A percentile compares a stretch with the other conserved stretches of the same genome.
Evolutionary conservation across 35 echinoderm and acorn worm genomes (phyloP).

Genomic region (Ptychodera flava): DNA sequence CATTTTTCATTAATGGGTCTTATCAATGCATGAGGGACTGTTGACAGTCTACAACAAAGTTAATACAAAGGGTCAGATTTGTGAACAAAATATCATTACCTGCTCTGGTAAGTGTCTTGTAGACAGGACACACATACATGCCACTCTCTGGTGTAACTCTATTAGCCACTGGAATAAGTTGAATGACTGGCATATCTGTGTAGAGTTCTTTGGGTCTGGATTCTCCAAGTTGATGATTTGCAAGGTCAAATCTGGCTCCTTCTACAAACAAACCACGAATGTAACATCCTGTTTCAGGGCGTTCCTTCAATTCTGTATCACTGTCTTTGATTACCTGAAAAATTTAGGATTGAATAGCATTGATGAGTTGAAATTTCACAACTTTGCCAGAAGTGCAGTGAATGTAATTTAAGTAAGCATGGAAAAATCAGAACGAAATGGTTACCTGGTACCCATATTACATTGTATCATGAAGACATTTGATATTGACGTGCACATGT

Average conservation of each 20-base stretch:
- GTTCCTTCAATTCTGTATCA: conserved; percentile 48
- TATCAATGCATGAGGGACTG: no score
- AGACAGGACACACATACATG: conserved; percentile 88
- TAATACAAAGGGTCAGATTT: no score
- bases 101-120: conserved; percentile 96
- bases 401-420: no score
- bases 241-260: conserved; percentile 66
- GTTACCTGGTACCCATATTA: no score
- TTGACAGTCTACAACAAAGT: no score
- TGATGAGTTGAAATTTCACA: neutral
- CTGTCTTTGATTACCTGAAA: conserved; percentile 70
- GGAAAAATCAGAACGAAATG: no score
- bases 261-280: conserved; percentile 81
- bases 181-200: conserved; percentile 93
- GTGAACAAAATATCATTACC: conserved; percentile 40
- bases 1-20: no score
- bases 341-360: no score
- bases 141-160: conserved; percentile 57
- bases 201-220: conserved; percentile 94
- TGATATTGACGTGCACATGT: no score
- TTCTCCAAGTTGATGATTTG: conserved; percentile 60
- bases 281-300: conserved; percentile 86
- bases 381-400: no score
- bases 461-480: no score
- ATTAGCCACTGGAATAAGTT: conserved; percentile 70